Evolutionary conservation across 2,113 vertebrate genomes (phyloP), one percentile per base, ranked within the genome.

Genomic region (Clarias batrachus): DNA sequence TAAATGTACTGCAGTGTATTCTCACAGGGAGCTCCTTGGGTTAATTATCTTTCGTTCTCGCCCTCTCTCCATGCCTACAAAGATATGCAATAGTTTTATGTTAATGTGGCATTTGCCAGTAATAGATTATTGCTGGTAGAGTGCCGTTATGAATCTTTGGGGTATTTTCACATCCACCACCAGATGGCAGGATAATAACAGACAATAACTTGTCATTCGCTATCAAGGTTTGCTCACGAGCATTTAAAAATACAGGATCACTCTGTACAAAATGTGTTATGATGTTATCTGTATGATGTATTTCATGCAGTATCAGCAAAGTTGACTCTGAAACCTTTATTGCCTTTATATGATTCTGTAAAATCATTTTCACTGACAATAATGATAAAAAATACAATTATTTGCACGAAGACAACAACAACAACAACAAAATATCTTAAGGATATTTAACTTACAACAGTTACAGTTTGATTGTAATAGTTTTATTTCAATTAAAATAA

Each of bases 181-280:
- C 62, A 89, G 88, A 89, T 82, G 81, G 88, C 74, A 86, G 85
- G 21, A 80, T 80, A 30, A 59, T 48, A 30, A 27, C 54, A 74
- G 23, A 0, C 7, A 83, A 82, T 9, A 70, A 12, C 37, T 33
- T 23, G 0, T 19, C 71, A 48, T 63, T 74, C 25, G 60, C 52
- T 73, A 30, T 16, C 21, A 21, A 54, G 74, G 74, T 11, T 33
- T 59, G 52, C 56, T n/a, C 8, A 27, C 3, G 8, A 27, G 54
- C 19, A 3, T 74, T 13, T 11, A n/a, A 57, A 78, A 57, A 27
- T 57, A 17, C 25, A 57, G 14, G 12, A 57, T 78, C n/a, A 57
- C 13, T 16, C 71, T 48, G 21, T 14, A 16, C 23, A n/a, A 54
- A n/a, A 6, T 76, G 0, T 76, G 10, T 41, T 76, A 52, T 13